Conservation (phyloP, 2,797 vertebrate genomes). For the Megalops cyprinoides region DNA sequence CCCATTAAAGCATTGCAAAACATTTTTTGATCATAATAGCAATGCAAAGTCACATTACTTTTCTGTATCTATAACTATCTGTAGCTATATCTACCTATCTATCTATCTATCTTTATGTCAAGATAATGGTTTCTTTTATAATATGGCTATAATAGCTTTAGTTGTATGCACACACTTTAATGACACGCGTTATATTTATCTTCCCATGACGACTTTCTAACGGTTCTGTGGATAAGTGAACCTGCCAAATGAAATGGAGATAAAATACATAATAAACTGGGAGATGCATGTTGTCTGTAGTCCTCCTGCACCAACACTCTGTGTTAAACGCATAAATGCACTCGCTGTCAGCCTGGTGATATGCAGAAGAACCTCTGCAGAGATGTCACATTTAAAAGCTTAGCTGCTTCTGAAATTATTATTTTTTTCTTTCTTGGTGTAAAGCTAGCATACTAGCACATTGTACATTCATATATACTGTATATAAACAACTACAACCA, state of each 20-base stretch:
- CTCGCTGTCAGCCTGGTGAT: background rate
- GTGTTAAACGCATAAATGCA: background rate
- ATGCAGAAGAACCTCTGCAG: background rate
- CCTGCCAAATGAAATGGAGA: constrained; percentile 5
- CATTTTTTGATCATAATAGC: background rate
- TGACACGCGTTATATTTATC: constrained; percentile 1
- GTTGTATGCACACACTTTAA: background rate
- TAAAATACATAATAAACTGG: background rate
- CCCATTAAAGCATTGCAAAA: background rate
- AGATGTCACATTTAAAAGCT: background rate
- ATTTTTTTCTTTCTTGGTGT: background rate
- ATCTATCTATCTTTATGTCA: too few relatives aligned
- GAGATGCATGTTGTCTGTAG: background rate
- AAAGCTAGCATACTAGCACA: background rate
- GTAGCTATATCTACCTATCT: too few relatives aligned
- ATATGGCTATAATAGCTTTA: background rate
- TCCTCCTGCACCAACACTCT: background rate
- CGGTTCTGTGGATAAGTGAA: background rate
- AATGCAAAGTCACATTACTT: background rate
- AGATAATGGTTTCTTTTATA: too few relatives aligned
- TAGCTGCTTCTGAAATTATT: background rate
- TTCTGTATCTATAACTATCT: background rate
- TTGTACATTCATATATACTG: background rate
- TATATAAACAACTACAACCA: constrained; percentile 16
- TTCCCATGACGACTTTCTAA: background rate